phyloP scores from a whole-genome alignment of 2,888 invertebrate genomes.

The Catocala fraxini region DNA sequence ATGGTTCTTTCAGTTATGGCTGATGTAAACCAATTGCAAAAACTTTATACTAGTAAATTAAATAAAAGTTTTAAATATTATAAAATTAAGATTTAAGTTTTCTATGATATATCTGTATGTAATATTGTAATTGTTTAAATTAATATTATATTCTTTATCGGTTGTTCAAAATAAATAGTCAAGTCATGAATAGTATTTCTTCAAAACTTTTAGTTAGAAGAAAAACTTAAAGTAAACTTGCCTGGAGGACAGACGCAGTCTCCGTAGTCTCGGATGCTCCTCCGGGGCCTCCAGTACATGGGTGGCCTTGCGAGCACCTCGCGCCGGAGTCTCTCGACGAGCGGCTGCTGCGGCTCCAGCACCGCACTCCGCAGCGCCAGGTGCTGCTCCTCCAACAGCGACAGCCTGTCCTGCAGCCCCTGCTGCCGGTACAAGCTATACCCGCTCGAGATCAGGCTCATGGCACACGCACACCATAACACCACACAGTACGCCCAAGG shows the following conservation, averaged over 20 bases:
- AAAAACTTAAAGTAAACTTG: conserved; percentile 56
- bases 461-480: conserved; percentile 90
- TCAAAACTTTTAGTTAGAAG: background rate
- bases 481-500: conserved; percentile 83
- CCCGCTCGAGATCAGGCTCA: conserved; percentile 89
- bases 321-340: conserved; percentile 86
- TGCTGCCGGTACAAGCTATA: conserved; percentile 88
- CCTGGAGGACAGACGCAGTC: conserved; percentile 93
- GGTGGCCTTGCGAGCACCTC: conserved; percentile 81
- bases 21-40: background rate
- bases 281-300: conserved; percentile 70
- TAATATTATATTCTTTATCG: too few relatives aligned
- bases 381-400: conserved; percentile 87
- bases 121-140: too few relatives aligned
- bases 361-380: conserved; percentile 83
- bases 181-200: too few relatives aligned
- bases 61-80: too few relatives aligned
- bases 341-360: conserved; percentile 83
- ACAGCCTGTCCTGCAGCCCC: conserved; percentile 83
- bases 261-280: conserved; percentile 87
- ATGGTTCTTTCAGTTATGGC: background rate
- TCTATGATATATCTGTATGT: too few relatives aligned
- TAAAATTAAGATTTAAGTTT: too few relatives aligned
- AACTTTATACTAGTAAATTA: too few relatives aligned
- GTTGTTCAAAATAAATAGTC: too few relatives aligned